A percentile compares a stretch with the other conserved stretches of the same genome.
These are phyloP conservation scores for Hemicentrotus pulcherrimus DNA, from an alignment of 35 echinoderm and acorn worm genomes.

Conservation along the genomic window DNA sequence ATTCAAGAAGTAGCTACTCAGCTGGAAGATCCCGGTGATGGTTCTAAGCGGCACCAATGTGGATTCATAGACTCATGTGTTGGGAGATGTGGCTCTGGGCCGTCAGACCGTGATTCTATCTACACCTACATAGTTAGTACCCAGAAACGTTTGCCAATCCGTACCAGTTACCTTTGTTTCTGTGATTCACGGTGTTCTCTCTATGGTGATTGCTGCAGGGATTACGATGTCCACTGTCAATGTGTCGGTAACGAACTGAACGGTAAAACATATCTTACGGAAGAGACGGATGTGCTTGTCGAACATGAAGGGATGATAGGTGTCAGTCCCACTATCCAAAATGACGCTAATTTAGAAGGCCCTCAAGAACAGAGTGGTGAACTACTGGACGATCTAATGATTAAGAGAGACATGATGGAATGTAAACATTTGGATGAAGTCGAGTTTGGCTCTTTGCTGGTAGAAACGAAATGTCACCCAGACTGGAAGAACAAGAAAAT, in stretches of 20 bases:
- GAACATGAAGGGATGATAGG: background rate
- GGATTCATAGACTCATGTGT: constrained; percentile 41
- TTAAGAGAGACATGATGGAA: background rate
- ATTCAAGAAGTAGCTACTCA: background rate
- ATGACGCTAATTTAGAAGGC: background rate
- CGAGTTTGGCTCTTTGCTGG: constrained; percentile 48
- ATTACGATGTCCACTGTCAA: constrained; percentile 27
- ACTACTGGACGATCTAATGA: background rate
- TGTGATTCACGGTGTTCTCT: constrained; percentile 41
- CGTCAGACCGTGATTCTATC: background rate
- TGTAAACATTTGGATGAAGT: constrained; percentile 58
- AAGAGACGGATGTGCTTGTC: background rate
- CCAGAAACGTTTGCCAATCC: background rate
- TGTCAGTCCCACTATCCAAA: background rate
- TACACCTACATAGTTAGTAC: background rate
- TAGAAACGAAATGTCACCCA: constrained; percentile 30
- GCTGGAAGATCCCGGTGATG: background rate
- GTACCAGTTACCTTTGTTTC: constrained; percentile 51
- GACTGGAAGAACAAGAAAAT: constrained; percentile 47
- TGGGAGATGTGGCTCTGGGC: constrained; percentile 25
- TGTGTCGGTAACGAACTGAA: background rate
- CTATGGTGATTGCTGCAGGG: constrained; percentile 50
- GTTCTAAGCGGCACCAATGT: background rate
- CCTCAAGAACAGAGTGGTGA: background rate
- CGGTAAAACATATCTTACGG: background rate